phyloP scores from a whole-genome alignment of 2,797 vertebrate species.

The Lithobates pipiens region DNA sequence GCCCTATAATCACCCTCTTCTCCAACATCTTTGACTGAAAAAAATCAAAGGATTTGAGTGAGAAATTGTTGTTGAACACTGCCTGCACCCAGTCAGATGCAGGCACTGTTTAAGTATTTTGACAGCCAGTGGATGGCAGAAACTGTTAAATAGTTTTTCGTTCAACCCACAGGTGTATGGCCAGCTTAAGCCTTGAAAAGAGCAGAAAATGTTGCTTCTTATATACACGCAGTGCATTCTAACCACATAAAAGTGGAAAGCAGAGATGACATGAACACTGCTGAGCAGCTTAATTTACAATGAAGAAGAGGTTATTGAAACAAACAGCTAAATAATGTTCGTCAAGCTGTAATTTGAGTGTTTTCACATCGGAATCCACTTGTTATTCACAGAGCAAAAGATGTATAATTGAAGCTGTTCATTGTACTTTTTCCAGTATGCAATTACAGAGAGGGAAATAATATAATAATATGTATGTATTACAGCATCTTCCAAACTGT shows the following conservation, averaged over 20 bases:
- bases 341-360: constrained; percentile 50
- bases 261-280: constrained; percentile 35
- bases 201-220: background rate
- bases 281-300: constrained; percentile 31
- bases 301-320: constrained; percentile 41
- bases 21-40: too few relatives aligned
- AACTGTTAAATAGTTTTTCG: too few relatives aligned
- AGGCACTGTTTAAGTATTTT: too few relatives aligned
- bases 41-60: too few relatives aligned
- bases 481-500: constrained; percentile 2
- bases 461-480: constrained; percentile 47
- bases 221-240: background rate
- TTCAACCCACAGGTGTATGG: too few relatives aligned
- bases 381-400: constrained; percentile 43
- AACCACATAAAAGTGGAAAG: background rate
- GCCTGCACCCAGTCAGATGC: too few relatives aligned
- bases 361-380: constrained; percentile 48
- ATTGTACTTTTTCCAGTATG: constrained; percentile 42
- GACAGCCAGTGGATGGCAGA: too few relatives aligned
- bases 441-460: constrained; percentile 47
- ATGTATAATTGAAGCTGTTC: constrained; percentile 38
- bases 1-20: too few relatives aligned
- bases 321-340: constrained; percentile 55
- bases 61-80: too few relatives aligned
- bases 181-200: background rate